Base-by-base conservation (phyloP, 35 echinoderm and acorn worm species). In the Lytechinus pictus region DNA sequence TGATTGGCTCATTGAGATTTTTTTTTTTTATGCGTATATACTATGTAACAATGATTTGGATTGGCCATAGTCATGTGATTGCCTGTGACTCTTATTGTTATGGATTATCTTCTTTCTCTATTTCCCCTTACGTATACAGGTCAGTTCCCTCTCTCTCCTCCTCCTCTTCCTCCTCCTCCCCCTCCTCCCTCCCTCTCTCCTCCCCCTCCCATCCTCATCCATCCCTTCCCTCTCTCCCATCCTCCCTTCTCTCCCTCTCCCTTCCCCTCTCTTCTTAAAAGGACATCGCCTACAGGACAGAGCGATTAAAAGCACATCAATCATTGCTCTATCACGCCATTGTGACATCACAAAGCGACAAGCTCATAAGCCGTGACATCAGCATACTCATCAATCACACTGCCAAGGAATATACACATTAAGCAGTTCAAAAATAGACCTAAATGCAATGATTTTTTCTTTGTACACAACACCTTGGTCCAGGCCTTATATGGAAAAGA, bases 331-430 rank as follows among this genome's bases (percentile, higher is more conserved):
- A 90, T 33, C 88, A 33, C 52, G 28, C 52, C 29, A 90, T 90
- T 52, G 28, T 54, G 88, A 54, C 88, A 52, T 90, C 66, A 79
- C 66, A 79, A 79, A 24, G 66, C 66, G 66, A 79, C 66, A 79
- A 79, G 66, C 66, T 79, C 16, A 79, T 79, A 79, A 79, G 66
- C 66, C 66, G 16, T 79, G 66, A 79, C 66, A 79, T 79, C 66
- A 24, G 19, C 66, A 79, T 79, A 79, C 66, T 24, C 66, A 79
- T 79, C 66, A 79, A 79, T 79, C 66, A 79, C 66, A n/a, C 66
- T 79, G 66, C n/a, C 66, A 79, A 8, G 66, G n/a, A 79, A 79
- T 79, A 79, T 79, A 79, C 66, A 79, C 66, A 79, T 24, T 19
- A 5, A 10, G 19, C 66, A n/a, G 19, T 79, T n/a, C 66, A 79